Evolutionary conservation across 2,113 vertebrate species (phyloP).

Genomic region (Conger conger): DNA sequence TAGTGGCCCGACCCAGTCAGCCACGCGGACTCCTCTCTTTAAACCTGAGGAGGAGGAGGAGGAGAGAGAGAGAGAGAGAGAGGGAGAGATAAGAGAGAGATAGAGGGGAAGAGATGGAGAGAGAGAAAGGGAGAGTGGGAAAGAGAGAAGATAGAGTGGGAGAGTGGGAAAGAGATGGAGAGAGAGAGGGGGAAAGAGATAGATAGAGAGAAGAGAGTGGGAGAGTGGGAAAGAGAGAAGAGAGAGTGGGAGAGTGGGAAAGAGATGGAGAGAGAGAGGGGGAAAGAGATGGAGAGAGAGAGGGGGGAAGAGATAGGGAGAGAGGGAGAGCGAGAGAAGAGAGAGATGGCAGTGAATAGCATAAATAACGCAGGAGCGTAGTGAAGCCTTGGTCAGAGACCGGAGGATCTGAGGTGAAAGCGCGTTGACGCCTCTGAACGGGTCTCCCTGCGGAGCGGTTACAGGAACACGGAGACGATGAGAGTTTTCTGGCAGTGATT

Average conservation of each 20-base stretch:
- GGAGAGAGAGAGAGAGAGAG: background rate
- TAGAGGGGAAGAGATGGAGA: background rate
- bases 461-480: background rate
- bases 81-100: background rate
- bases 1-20: background rate
- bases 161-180: background rate
- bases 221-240: background rate
- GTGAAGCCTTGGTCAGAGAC: constrained; percentile 1
- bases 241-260: too few relatives aligned
- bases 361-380: background rate
- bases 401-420: constrained; percentile 17
- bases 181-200: background rate
- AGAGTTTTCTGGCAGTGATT: constrained; percentile 5
- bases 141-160: background rate
- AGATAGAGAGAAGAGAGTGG: too few relatives aligned
- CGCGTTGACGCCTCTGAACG: background rate
- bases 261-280: too few relatives aligned
- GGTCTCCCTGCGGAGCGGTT: background rate
- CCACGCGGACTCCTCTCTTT: too few relatives aligned
- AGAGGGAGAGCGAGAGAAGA: background rate
- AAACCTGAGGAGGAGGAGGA: background rate
- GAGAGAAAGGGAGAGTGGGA: background rate
- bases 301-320: too few relatives aligned
- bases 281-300: background rate
- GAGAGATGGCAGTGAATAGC: background rate